phyloP scores from a whole-genome alignment of 2,888 invertebrate species.

The Nomada fucata region DNA sequence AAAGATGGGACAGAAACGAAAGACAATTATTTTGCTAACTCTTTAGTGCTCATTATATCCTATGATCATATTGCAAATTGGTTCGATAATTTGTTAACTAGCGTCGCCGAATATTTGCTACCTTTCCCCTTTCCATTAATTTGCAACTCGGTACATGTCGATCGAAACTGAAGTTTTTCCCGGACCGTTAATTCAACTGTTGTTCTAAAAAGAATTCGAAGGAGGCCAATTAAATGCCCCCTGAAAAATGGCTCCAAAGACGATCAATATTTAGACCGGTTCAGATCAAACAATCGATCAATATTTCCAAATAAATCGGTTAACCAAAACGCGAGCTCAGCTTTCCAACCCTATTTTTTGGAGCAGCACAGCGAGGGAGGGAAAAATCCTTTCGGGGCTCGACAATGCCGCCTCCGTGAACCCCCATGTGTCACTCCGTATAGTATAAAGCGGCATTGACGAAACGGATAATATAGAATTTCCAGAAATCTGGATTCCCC shows the following conservation, averaged over 20 bases:
- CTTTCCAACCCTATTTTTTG: conserved; percentile 61
- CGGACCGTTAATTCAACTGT: background rate
- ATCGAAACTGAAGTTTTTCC: background rate
- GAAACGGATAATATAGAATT: conserved; percentile 73
- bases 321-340: conserved; percentile 58
- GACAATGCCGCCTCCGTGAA: conserved; percentile 66
- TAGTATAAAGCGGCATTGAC: conserved; percentile 70
- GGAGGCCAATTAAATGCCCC: background rate
- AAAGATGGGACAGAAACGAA: background rate
- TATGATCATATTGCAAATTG: too few relatives aligned
- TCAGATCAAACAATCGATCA: conserved; percentile 68
- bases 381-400: conserved; percentile 70
- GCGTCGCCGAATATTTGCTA: too few relatives aligned
- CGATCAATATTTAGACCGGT: conserved; percentile 76
- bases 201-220: background rate
- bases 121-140: too few relatives aligned
- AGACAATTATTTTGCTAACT: background rate
- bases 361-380: conserved; percentile 38
- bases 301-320: conserved; percentile 77
- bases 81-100: too few relatives aligned
- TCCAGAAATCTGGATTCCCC: conserved; percentile 76
- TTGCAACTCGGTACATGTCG: too few relatives aligned
- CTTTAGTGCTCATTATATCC: too few relatives aligned
- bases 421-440: conserved; percentile 72
- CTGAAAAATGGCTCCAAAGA: background rate